These are phyloP conservation scores for Limenitis camilla DNA, from an alignment of 2,888 invertebrate genomes.

Conservation along the genomic window DNA sequence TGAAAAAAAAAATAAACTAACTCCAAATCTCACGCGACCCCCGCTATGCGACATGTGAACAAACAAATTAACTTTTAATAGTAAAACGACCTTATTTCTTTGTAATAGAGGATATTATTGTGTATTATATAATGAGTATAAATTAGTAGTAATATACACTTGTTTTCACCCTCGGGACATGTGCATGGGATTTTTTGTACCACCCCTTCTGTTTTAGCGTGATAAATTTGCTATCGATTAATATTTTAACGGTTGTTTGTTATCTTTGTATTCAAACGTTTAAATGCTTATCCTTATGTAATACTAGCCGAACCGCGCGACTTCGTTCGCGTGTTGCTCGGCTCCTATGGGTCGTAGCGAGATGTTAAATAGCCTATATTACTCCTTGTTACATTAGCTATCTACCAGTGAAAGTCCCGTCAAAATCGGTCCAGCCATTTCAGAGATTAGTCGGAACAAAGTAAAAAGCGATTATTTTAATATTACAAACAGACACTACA, in stretches of 20 bases:
- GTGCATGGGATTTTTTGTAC: slow-evolving; percentile 51
- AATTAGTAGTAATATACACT: slow-evolving; percentile 49
- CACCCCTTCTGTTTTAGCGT: slow-evolving; percentile 50
- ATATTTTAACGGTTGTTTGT: slow-evolving; percentile 27
- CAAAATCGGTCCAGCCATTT: no score
- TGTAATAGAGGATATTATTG: slow-evolving; percentile 29
- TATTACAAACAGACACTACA: no score
- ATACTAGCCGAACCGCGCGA: no score
- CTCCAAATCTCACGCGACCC: slow-evolving; percentile 49
- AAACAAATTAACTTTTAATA: slow-evolving; percentile 39
- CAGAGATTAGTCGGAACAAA: no score
- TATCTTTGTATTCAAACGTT: background rate
- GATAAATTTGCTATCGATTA: slow-evolving; percentile 41
- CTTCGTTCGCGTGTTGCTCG: no score
- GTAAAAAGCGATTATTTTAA: no score
- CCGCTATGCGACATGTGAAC: slow-evolving; percentile 60
- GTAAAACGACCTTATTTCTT: slow-evolving; percentile 17
- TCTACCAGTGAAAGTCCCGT: no score
- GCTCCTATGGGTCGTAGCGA: no score
- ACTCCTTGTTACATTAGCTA: no score
- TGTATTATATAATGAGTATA: slow-evolving; percentile 17
- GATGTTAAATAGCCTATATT: no score
- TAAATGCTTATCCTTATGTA: background rate
- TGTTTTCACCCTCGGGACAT: slow-evolving; percentile 62
- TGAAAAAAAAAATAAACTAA: slow-evolving; percentile 33